Conservation (phyloP, 1,140 invertebrate genomes). For the Dendrolimus kikuchii region DNA sequence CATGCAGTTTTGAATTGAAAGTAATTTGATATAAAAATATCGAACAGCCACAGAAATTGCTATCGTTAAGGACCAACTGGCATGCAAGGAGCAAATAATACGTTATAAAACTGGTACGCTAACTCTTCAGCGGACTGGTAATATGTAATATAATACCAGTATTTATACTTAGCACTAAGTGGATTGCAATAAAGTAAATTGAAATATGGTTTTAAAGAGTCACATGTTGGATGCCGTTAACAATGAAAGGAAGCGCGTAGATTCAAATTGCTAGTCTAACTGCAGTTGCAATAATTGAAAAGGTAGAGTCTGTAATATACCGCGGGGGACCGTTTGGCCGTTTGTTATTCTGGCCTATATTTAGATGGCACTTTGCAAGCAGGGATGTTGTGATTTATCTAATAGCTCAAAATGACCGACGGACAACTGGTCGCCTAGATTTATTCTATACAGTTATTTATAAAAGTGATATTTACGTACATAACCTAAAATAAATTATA, state of each 20-base stretch:
- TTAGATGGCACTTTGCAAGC: conserved; percentile 24
- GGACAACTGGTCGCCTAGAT: background rate
- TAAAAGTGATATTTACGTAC: too few species aligned
- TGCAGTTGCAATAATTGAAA: conserved; percentile 42
- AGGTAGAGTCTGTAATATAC: conserved; percentile 28
- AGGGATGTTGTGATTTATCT: conserved; percentile 31
- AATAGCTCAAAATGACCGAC: conserved; percentile 16
- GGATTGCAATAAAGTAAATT: background rate
- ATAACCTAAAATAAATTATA: too few species aligned
- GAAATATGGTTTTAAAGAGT: conserved; percentile 4
- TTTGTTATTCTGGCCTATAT: conserved; percentile 31
- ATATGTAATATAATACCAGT: too few species aligned
- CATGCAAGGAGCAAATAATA: too few species aligned
- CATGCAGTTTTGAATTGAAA: too few species aligned
- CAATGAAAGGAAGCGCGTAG: conserved; percentile 31
- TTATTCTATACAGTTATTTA: too few species aligned
- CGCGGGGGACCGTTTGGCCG: conserved; percentile 23
- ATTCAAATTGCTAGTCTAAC: conserved; percentile 37
- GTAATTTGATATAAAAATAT: too few species aligned
- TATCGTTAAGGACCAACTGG: too few species aligned
- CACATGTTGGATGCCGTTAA: conserved; percentile 11
- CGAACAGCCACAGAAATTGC: too few species aligned
- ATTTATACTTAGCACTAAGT: background rate
- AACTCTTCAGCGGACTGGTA: too few species aligned
- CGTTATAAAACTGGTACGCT: too few species aligned